A percentile compares a stretch with the other conserved stretches of the same genome.
Evolutionary conservation across 1,140 invertebrate genomes (phyloP).

Genomic region (Anastrepha ludens): DNA sequence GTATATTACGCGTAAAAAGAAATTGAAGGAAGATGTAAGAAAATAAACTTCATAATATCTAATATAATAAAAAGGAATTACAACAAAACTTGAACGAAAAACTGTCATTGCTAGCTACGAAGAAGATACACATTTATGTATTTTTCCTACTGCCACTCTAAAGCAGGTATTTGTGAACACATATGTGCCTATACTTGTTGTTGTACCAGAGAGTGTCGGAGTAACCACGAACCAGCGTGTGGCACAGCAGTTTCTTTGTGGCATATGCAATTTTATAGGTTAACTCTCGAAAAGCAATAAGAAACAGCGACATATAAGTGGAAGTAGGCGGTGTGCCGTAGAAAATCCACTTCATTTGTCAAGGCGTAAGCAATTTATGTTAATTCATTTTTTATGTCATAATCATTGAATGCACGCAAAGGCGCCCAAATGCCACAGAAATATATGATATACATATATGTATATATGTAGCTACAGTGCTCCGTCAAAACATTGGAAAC

Average conservation of each 20-base stretch:
- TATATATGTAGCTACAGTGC: neutral
- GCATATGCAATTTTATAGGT: slow-evolving; percentile 7
- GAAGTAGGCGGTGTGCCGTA: neutral
- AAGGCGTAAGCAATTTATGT: slow-evolving; percentile 33
- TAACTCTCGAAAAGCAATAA: slow-evolving; percentile 7
- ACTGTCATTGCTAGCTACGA: too few relatives aligned
- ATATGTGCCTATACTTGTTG: too few relatives aligned
- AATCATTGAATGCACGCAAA: slow-evolving; percentile 3
- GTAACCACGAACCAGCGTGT: neutral
- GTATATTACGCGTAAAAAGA: too few relatives aligned
- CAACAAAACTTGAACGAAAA: too few relatives aligned
- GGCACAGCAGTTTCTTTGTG: neutral
- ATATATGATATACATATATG: neutral
- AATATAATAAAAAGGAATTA: too few relatives aligned
- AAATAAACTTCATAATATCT: too few relatives aligned
- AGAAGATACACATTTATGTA: too few relatives aligned
- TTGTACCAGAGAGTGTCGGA: too few relatives aligned
- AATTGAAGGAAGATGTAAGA: too few relatives aligned
- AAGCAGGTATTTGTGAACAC: too few relatives aligned
- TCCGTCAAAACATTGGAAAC: neutral
- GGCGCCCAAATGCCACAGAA: neutral
- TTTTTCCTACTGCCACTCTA: too few relatives aligned
- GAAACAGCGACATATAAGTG: neutral
- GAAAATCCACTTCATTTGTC: slow-evolving; percentile 40
- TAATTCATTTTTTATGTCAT: slow-evolving; percentile 33